phyloP scores from a whole-genome alignment of 2,888 invertebrate genomes.

The Drosophila prostipennis region DNA sequence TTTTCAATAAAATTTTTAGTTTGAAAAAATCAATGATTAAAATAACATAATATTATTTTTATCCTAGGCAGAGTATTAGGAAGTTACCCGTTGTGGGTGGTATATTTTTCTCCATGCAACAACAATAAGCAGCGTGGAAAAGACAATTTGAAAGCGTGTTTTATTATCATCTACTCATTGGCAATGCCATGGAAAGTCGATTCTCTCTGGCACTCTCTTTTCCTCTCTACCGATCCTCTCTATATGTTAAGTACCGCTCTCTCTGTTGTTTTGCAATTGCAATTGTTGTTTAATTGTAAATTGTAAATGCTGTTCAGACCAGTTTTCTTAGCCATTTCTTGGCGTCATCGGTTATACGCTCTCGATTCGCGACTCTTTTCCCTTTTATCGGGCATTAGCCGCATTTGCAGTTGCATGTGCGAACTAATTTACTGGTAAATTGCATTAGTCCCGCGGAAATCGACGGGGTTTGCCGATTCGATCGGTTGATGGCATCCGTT shows the following conservation, averaged over 20 bases:
- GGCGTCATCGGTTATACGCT: conserved; percentile 44
- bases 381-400: conserved; percentile 41
- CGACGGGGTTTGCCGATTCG: conserved; percentile 20
- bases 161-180: conserved; percentile 21
- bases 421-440: conserved; percentile 27
- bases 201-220: conserved; percentile 23
- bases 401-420: conserved; percentile 24
- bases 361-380: conserved; percentile 35
- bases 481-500: conserved; percentile 20
- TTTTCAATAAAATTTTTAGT: too few relatives aligned
- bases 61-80: background rate
- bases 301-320: conserved; percentile 69
- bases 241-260: conserved; percentile 1
- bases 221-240: conserved; percentile 15
- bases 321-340: conserved; percentile 65
- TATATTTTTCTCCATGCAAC: conserved; percentile 11
- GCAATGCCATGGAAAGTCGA: conserved; percentile 33
- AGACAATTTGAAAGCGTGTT: conserved; percentile 9
- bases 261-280: conserved; percentile 44
- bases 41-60: background rate
- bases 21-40: too few relatives aligned
- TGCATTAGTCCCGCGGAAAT: conserved; percentile 21
- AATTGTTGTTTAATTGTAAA: conserved; percentile 59
- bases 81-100: background rate
- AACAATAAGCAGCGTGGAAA: background rate